Evolutionary conservation across 2,113 vertebrate genomes (phyloP).

Genomic region (Silurus asotus): DNA sequence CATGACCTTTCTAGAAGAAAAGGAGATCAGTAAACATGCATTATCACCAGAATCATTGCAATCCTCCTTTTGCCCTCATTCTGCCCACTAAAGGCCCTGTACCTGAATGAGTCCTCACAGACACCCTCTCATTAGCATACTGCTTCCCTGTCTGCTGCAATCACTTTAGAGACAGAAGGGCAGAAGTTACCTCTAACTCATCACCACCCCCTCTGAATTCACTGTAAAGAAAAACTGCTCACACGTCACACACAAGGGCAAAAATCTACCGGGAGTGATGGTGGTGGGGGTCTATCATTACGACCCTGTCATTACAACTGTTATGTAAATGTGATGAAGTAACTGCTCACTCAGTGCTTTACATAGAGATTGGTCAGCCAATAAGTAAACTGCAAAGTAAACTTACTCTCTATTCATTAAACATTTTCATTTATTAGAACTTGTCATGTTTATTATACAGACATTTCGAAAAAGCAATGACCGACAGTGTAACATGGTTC

Average conservation of each 20-base stretch:
- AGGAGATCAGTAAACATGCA: slow-evolving; percentile 30
- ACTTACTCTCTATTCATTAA: slow-evolving; percentile 7
- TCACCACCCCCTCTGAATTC: slow-evolving; percentile 13
- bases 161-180: slow-evolving; percentile 21
- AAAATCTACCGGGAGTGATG: neutral
- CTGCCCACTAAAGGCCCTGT: slow-evolving; percentile 39
- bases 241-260: slow-evolving; percentile 3
- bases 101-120: slow-evolving; percentile 40
- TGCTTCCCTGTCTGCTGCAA: slow-evolving; percentile 38
- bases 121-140: slow-evolving; percentile 47
- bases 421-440: slow-evolving; percentile 33
- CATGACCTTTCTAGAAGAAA: slow-evolving; percentile 5
- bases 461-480: slow-evolving; percentile 18
- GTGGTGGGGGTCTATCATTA: slow-evolving; percentile 21
- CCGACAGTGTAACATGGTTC: slow-evolving; percentile 22
- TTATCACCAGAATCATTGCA: slow-evolving; percentile 34
- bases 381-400: neutral
- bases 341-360: slow-evolving; percentile 34
- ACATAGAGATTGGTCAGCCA: slow-evolving; percentile 11
- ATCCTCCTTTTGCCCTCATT: slow-evolving; percentile 37
- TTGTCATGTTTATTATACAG: slow-evolving; percentile 19
- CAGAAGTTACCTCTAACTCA: slow-evolving; percentile 26
- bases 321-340: slow-evolving; percentile 31
- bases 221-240: slow-evolving; percentile 40
- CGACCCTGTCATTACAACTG: slow-evolving; percentile 30